Evolutionary conservation across 2,797 vertebrate species (phyloP).

Genomic region (Prionace glauca): DNA sequence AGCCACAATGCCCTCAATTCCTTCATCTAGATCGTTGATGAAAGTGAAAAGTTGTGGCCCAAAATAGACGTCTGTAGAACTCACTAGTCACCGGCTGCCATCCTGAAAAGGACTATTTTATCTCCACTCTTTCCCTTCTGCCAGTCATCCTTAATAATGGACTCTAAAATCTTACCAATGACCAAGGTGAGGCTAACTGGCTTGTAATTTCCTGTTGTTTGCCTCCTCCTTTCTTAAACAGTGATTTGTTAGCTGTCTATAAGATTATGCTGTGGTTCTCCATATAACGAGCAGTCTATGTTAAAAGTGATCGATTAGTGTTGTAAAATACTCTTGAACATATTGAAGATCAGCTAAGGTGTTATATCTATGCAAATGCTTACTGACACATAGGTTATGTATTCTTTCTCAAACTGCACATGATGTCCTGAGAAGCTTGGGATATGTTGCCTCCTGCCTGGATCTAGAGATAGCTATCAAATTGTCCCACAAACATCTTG

Average conservation of each 20-base stretch:
- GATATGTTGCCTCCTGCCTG: no score
- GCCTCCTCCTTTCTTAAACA: not conserved
- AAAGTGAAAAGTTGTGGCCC: no score
- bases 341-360: not conserved
- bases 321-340: not conserved
- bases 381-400: not conserved
- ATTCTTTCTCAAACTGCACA: not conserved
- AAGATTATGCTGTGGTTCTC: not conserved
- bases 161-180: no score
- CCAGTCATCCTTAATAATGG: no score
- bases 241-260: not conserved
- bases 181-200: no score
- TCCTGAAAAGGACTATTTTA: no score
- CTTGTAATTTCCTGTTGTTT: no score
- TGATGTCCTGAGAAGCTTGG: not conserved
- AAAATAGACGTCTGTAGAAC: no score
- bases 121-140: no score
- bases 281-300: not conserved
- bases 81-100: no score
- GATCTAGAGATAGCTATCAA: not conserved
- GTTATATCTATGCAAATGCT: not conserved
- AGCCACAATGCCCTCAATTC: no score
- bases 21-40: no score
- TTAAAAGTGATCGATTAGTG: not conserved
- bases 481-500: not conserved